phyloP scores from a whole-genome alignment of 2,113 vertebrate genomes.

The Anthoscopus minutus region DNA sequence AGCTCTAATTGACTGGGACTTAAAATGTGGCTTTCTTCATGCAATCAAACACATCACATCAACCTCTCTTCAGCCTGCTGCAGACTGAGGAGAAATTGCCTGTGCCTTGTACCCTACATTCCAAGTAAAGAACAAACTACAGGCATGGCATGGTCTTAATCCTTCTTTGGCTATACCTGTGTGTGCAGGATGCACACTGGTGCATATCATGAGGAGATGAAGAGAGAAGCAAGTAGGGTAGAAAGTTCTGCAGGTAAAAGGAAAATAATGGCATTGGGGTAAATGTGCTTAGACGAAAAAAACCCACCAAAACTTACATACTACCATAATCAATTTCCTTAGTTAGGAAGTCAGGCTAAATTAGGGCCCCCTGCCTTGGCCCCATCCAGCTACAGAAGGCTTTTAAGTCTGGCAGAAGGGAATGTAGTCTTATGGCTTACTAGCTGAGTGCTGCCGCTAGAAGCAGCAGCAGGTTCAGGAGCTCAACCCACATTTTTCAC shows the following conservation, averaged over 20 bases:
- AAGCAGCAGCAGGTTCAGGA: conserved; percentile 12
- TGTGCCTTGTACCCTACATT: not conserved
- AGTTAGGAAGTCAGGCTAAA: not conserved
- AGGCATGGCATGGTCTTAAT: not conserved
- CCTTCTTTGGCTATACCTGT: accelerated
- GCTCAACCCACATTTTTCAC: conserved; percentile 11
- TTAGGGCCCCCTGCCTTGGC: not conserved
- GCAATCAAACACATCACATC: not conserved
- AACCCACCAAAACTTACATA: no score
- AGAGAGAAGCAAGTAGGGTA: not conserved
- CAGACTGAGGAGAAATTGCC: not conserved
- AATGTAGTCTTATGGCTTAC: accelerated
- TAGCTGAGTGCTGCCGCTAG: not conserved
- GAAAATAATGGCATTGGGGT: not conserved
- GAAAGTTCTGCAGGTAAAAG: not conserved
- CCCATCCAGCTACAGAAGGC: not conserved
- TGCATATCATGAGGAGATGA: not conserved
- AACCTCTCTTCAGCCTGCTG: not conserved
- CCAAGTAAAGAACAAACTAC: not conserved
- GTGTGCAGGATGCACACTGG: not conserved
- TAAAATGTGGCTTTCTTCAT: not conserved
- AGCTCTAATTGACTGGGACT: not conserved
- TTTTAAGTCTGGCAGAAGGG: not conserved
- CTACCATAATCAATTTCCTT: not conserved
- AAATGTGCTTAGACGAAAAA: not conserved